These are phyloP conservation scores for Anser brachyrhynchus DNA, from an alignment of 2,113 vertebrate genomes.

Conservation along the genomic window DNA sequence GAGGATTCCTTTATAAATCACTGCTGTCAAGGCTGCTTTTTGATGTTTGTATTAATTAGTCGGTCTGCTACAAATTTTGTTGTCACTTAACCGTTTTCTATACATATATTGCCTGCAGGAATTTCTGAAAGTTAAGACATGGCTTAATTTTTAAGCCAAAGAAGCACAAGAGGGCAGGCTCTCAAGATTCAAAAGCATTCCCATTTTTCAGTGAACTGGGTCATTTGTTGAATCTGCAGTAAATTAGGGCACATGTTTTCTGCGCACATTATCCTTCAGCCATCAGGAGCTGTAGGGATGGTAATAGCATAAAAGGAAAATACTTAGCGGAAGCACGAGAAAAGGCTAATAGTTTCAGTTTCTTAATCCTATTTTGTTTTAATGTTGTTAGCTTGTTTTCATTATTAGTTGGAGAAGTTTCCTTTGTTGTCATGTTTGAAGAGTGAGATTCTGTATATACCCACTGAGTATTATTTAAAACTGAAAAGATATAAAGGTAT, in stretches of 20 bases:
- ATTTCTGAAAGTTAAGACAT: neutral
- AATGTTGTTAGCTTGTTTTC: slow-evolving; percentile 43
- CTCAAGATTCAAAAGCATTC: neutral
- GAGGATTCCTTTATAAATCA: neutral
- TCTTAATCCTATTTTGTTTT: slow-evolving; percentile 51
- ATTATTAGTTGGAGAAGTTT: slow-evolving; percentile 28
- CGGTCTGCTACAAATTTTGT: neutral
- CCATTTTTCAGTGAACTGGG: neutral
- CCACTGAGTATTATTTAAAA: neutral
- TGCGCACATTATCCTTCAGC: neutral
- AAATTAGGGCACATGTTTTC: slow-evolving; percentile 12
- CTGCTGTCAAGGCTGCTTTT: neutral
- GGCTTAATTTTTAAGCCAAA: neutral
- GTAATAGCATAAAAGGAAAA: neutral
- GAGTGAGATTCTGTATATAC: neutral
- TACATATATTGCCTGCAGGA: neutral
- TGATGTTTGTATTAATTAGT: neutral
- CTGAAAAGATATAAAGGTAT: neutral
- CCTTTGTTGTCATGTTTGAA: slow-evolving; percentile 6
- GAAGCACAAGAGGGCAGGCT: neutral
- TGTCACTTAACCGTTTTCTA: neutral
- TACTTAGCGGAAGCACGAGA: neutral
- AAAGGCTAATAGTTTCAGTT: slow-evolving; percentile 20
- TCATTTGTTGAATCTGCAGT: neutral
- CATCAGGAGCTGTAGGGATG: neutral